phyloP scores from a whole-genome alignment of 2,797 vertebrate species.

The Epinephelus coioides region DNA sequence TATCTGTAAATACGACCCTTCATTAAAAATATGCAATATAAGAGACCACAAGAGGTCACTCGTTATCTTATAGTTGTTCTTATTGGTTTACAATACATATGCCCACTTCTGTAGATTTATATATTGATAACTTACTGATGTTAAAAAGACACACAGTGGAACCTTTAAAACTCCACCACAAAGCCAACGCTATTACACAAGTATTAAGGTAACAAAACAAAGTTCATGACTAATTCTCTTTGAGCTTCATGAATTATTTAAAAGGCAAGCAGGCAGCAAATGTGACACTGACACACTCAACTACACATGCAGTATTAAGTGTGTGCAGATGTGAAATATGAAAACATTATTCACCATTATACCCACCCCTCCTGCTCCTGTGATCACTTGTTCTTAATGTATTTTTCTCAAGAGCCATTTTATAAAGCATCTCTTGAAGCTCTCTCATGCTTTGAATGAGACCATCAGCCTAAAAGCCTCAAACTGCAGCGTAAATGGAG shows the following conservation, averaged over 20 bases:
- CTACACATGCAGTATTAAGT: conserved; percentile 9
- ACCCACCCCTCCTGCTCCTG: conserved; percentile 13
- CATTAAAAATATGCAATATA: background rate
- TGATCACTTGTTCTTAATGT: conserved; percentile 33
- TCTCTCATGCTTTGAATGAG: conserved; percentile 35
- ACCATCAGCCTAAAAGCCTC: conserved; percentile 48
- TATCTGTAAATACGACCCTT: background rate
- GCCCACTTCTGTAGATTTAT: conserved; percentile 22
- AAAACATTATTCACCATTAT: conserved; percentile 36
- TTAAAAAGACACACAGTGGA: background rate
- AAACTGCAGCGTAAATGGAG: conserved; percentile 34
- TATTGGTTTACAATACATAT: conserved; percentile 25
- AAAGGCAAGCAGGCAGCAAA: conserved; percentile 13
- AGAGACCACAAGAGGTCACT: background rate
- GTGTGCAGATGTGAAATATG: conserved; percentile 24
- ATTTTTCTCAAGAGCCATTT: conserved; percentile 32
- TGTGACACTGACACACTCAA: conserved; percentile 11
- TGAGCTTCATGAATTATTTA: conserved; percentile 38
- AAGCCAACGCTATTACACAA: background rate
- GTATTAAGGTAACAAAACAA: conserved; percentile 25
- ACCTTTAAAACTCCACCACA: background rate
- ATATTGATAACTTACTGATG: conserved; percentile 1
- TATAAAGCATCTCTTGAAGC: conserved; percentile 35
- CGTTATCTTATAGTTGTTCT: conserved; percentile 12
- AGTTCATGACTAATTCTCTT: conserved; percentile 19